Evolutionary conservation across 2,888 invertebrate species (phyloP).

Genomic region (Volucella bombylans): DNA sequence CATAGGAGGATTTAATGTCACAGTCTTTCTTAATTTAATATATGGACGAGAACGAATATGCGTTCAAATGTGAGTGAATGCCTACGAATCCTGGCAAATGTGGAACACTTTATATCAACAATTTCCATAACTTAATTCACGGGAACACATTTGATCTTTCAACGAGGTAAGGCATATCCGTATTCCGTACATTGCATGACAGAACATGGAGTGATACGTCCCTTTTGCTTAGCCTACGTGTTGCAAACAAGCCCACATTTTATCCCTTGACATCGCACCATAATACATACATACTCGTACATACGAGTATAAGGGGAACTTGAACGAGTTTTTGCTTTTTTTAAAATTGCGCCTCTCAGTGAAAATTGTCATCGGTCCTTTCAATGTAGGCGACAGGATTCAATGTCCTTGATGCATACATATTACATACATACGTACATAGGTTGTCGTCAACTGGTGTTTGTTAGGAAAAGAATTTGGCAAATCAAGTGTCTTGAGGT

Average conservation of each 20-base stretch:
- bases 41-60: conserved; percentile 15
- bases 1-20: conserved; percentile 46
- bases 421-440: too few species aligned
- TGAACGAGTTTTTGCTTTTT: conserved; percentile 27
- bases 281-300: too few species aligned
- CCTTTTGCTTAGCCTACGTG: conserved; percentile 28
- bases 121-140: conserved; percentile 67
- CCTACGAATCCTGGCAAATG: too few species aligned
- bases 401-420: conserved; percentile 3
- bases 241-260: conserved; percentile 24
- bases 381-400: conserved; percentile 3
- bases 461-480: conserved; percentile 51
- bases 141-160: conserved; percentile 49
- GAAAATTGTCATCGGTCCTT: not conserved
- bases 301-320: conserved; percentile 33
- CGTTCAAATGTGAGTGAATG: conserved; percentile 26
- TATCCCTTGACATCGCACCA: not conserved
- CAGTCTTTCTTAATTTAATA: conserved; percentile 51
- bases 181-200: not conserved
- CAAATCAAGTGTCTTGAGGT: conserved; percentile 49
- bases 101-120: conserved; percentile 45
- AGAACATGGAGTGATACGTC: not conserved
- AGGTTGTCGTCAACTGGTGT: conserved; percentile 39
- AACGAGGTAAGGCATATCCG: not conserved
- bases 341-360: conserved; percentile 44